Conservation (phyloP, 2,797 vertebrate species). For the Hemibagrus guttatus region DNA sequence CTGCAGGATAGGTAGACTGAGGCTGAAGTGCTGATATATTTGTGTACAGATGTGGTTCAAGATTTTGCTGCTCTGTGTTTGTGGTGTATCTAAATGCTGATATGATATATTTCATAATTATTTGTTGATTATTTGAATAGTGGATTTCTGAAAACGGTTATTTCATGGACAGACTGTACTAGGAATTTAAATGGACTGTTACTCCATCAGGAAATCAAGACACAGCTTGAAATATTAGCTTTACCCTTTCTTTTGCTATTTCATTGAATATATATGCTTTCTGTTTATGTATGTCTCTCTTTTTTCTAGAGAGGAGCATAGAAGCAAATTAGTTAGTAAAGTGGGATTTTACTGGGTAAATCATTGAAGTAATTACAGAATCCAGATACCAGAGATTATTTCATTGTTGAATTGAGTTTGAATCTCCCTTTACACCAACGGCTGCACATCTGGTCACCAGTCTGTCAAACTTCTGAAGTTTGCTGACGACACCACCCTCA, state of each 20-base stretch:
- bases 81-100: not conserved
- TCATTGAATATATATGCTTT: conserved; percentile 54
- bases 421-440: too few relatives aligned
- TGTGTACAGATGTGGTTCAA: conserved; percentile 12
- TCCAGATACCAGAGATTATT: not conserved
- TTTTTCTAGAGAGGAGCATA: not conserved
- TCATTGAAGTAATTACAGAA: not conserved
- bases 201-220: conserved; percentile 41
- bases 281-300: conserved; percentile 4
- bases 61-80: conserved; percentile 8
- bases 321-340: not conserved
- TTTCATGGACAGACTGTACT: conserved; percentile 28
- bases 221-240: conserved; percentile 49
- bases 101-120: not conserved
- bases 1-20: conserved; percentile 56
- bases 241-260: conserved; percentile 66
- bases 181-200: conserved; percentile 15
- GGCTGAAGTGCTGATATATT: conserved; percentile 38
- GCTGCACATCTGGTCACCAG: too few relatives aligned
- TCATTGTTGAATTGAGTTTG: not conserved
- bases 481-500: too few relatives aligned
- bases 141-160: not conserved
- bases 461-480: too few relatives aligned
- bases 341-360: not conserved
- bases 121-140: conserved; percentile 6